Percentiles rank a stretch among this genome's conserved stretches.
Evolutionary conservation across 2,888 invertebrate genomes (phyloP).

Genomic region (Drosophila meridiana): DNA sequence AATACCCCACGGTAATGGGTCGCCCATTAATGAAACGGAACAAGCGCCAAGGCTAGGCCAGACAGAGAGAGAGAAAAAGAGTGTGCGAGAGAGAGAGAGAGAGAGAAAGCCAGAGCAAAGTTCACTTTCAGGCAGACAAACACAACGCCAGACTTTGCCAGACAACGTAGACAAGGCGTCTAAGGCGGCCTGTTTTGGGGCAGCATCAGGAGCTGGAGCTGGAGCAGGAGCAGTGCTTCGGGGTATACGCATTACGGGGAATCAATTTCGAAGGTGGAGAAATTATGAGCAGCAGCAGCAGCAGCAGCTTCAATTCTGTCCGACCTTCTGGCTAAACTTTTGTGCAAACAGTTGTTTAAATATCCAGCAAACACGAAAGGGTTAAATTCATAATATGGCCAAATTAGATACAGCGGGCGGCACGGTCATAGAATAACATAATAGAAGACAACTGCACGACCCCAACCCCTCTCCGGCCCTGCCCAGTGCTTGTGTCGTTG

Average conservation of each 20-base stretch:
- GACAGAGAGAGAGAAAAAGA: not conserved
- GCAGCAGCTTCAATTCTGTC: constrained; percentile 46
- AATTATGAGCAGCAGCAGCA: constrained; percentile 71
- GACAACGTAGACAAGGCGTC: constrained; percentile 44
- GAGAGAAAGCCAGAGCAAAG: constrained; percentile 52
- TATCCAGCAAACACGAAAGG: constrained; percentile 80
- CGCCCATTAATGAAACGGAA: constrained; percentile 62
- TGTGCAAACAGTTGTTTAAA: constrained; percentile 81
- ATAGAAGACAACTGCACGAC: constrained; percentile 53
- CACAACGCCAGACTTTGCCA: constrained; percentile 48
- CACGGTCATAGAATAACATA: constrained; percentile 73
- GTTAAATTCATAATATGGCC: constrained; percentile 81
- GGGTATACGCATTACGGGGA: constrained; percentile 65
- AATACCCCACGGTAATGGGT: constrained; percentile 77
- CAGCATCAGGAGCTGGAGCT: not conserved
- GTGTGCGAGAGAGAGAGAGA: not conserved
- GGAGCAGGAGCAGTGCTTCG: not conserved
- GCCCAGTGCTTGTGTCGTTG: constrained; percentile 22
- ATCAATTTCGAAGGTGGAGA: constrained; percentile 67
- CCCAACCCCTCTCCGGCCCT: constrained; percentile 33
- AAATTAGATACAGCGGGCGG: constrained; percentile 72
- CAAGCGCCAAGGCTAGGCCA: constrained; percentile 26
- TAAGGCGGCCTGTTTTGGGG: constrained; percentile 23
- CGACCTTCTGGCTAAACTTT: constrained; percentile 79
- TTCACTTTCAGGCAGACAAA: constrained; percentile 67